Evolutionary conservation across 2,113 vertebrate species (phyloP).

Genomic region (Clarias gariepinus): DNA sequence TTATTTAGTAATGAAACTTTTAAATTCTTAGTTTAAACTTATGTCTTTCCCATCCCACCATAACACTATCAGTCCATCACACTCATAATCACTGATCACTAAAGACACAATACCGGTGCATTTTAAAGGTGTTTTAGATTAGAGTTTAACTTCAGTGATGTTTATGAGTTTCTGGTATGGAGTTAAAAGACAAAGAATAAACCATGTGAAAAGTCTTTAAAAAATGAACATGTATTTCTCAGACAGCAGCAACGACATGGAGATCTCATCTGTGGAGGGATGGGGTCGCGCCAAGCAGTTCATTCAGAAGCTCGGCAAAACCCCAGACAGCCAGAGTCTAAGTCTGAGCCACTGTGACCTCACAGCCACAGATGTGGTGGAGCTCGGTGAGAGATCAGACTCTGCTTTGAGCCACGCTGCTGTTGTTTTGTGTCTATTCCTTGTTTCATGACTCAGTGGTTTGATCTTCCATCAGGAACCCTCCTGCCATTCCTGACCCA

Average conservation of each 20-base stretch:
- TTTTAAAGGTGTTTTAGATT: neutral
- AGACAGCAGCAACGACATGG: slow-evolving; percentile 31
- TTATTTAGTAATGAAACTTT: neutral
- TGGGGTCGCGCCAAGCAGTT: slow-evolving; percentile 75
- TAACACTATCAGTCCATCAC: too few species aligned
- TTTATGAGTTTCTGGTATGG: neutral
- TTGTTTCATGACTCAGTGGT: neutral
- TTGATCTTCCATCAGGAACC: slow-evolving; percentile 60
- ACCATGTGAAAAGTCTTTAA: neutral
- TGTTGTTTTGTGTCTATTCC: neutral
- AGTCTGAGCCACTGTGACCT: slow-evolving; percentile 78
- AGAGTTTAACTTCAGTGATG: neutral
- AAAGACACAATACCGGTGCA: neutral
- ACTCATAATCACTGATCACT: too few species aligned
- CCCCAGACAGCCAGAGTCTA: slow-evolving; percentile 65
- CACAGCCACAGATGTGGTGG: slow-evolving; percentile 71
- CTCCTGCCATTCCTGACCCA: slow-evolving; percentile 75
- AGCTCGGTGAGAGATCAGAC: slow-evolving; percentile 71
- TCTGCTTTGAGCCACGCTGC: neutral
- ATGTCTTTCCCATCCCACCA: neutral
- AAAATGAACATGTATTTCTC: neutral
- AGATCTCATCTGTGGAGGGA: slow-evolving; percentile 50
- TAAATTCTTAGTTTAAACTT: neutral
- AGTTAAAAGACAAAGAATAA: neutral
- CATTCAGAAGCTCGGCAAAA: slow-evolving; percentile 78